phyloP scores from a whole-genome alignment of 2,113 vertebrate genomes.

The Mesembrinibis cayennensis region DNA sequence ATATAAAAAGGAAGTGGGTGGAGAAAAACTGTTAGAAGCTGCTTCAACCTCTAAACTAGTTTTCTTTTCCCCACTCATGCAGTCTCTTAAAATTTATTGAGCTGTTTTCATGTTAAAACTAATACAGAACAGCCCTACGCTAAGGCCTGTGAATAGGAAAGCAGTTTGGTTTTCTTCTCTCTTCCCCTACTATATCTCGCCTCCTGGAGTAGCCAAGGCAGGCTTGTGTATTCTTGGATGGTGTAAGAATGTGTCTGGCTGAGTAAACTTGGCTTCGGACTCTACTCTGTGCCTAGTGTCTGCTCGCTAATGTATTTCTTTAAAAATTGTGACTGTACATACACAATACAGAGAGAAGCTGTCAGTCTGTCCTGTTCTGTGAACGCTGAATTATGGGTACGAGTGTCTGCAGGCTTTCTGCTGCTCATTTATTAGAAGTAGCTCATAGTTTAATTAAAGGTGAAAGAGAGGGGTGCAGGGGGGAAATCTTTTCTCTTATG shows the following conservation, averaged over 20 bases:
- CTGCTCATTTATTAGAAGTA: neutral
- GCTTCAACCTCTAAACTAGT: neutral
- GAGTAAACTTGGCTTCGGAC: neutral
- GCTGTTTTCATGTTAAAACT: neutral
- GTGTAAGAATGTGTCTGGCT: neutral
- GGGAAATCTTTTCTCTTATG: neutral
- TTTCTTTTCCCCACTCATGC: neutral
- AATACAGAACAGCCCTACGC: neutral
- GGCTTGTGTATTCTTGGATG: neutral
- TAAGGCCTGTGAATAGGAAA: neutral
- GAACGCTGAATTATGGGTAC: neutral
- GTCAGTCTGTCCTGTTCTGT: neutral
- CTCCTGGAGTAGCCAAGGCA: neutral
- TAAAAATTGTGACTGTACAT: neutral
- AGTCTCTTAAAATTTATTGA: neutral
- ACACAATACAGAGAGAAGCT: neutral
- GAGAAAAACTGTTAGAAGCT: neutral
- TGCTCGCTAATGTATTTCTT: neutral
- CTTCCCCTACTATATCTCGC: neutral
- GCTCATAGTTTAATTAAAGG: neutral
- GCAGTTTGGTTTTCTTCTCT: neutral
- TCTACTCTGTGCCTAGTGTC: neutral
- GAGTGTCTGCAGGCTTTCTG: neutral
- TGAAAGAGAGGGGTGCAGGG: neutral
- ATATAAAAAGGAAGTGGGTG: slow-evolving; percentile 7